These are phyloP conservation scores for Catharus ustulatus DNA, from an alignment of 2,797 vertebrate species.

Conservation along the genomic window DNA sequence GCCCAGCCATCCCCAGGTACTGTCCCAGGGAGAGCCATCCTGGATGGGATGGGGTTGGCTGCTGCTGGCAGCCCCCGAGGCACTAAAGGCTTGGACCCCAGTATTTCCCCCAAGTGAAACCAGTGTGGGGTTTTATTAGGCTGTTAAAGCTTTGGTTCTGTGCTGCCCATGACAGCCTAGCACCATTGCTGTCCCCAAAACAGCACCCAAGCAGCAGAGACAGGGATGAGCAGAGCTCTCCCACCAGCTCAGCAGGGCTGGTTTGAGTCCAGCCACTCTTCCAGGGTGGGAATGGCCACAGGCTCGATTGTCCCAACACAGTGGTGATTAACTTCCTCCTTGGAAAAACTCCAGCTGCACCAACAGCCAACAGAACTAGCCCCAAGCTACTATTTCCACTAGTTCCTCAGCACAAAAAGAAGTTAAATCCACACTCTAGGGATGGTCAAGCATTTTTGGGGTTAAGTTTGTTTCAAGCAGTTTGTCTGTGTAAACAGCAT, in stretches of 20 bases:
- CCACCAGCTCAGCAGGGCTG: not conserved
- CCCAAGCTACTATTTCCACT: not conserved
- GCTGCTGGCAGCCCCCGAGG: not conserved
- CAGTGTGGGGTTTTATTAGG: not conserved
- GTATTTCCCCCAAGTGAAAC: not conserved
- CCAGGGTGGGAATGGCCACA: not conserved
- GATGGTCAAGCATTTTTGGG: not conserved
- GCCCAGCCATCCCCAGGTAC: accelerated
- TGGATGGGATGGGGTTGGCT: accelerated
- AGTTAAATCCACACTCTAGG: not conserved
- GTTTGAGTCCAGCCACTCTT: not conserved
- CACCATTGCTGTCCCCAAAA: accelerated
- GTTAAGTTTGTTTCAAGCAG: not conserved
- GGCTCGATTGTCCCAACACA: accelerated
- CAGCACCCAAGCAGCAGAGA: not conserved
- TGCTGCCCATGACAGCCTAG: not conserved
- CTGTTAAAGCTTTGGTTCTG: not conserved
- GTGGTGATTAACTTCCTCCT: not conserved
- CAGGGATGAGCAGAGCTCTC: not conserved
- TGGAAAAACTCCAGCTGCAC: not conserved
- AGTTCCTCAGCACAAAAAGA: not conserved
- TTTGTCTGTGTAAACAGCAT: accelerated
- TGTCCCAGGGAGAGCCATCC: accelerated
- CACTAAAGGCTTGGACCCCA: accelerated
- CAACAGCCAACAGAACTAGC: not conserved